These are phyloP conservation scores for Arrhamphus sclerolepis DNA, from an alignment of 2,797 vertebrate species.

Conservation along the genomic window DNA sequence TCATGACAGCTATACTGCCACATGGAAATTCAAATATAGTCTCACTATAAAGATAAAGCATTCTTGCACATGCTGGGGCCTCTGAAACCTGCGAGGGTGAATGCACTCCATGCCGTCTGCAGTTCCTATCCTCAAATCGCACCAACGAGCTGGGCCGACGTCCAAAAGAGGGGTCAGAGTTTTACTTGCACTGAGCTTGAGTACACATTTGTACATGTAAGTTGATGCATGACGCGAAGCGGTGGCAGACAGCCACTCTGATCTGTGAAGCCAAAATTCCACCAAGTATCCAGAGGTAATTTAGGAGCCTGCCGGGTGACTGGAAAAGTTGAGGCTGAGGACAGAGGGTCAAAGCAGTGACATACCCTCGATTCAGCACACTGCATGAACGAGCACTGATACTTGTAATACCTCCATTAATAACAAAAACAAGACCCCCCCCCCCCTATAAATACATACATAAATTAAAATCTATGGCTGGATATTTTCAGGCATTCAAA, in stretches of 20 bases:
- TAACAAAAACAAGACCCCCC: too few relatives aligned
- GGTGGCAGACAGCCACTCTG: slow-evolving; percentile 54
- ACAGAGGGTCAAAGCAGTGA: slow-evolving; percentile 45
- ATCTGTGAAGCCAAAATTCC: slow-evolving; percentile 72
- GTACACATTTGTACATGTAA: slow-evolving; percentile 50
- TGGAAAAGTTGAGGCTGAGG: slow-evolving; percentile 43
- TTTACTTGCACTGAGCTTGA: slow-evolving; percentile 27
- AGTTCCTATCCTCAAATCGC: slow-evolving; percentile 29
- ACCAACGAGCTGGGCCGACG: slow-evolving; percentile 17
- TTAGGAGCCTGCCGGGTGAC: slow-evolving; percentile 60
- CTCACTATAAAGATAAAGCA: slow-evolving; percentile 11
- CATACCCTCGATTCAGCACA: slow-evolving; percentile 30
- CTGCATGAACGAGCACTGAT: slow-evolving; percentile 15
- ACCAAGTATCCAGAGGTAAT: slow-evolving; percentile 53
- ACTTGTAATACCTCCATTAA: not conserved
- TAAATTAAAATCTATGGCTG: too few relatives aligned
- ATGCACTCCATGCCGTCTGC: slow-evolving; percentile 23
- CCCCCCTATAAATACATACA: too few relatives aligned
- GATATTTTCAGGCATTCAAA: too few relatives aligned
- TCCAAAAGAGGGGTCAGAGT: slow-evolving; percentile 49
- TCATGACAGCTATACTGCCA: slow-evolving; percentile 3
- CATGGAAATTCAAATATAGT: slow-evolving; percentile 30
- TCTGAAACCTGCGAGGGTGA: slow-evolving; percentile 19
- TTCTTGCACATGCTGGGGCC: slow-evolving; percentile 21
- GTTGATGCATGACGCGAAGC: slow-evolving; percentile 42